Conservation (phyloP, 2,113 vertebrate species). For the Neotragus moschatus region DNA sequence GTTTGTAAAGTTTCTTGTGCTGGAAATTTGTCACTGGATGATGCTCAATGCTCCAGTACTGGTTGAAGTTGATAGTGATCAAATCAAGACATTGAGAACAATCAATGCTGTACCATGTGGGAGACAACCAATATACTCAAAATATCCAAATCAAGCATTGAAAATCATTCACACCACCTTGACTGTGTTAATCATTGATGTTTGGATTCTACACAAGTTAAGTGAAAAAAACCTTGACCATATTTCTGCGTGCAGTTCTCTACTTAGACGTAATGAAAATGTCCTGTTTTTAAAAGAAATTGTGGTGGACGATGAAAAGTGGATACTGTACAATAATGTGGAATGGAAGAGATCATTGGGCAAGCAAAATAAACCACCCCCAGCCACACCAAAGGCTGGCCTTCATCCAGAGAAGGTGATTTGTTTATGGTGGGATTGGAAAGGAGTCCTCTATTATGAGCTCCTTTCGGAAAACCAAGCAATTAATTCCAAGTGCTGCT, state of each 20-base stretch:
- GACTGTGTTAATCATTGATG: neutral
- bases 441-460: neutral
- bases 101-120: neutral
- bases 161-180: neutral
- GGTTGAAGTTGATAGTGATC: neutral
- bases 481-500: neutral
- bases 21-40: neutral
- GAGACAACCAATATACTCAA: neutral
- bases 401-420: neutral
- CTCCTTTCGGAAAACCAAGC: neutral
- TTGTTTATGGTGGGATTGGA: neutral
- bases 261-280: neutral
- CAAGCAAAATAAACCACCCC: neutral
- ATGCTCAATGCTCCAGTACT: neutral
- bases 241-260: neutral
- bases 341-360: neutral
- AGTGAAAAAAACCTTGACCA: neutral
- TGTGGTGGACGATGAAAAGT: neutral
- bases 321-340: neutral
- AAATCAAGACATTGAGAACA: neutral
- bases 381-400: neutral
- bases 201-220: neutral
- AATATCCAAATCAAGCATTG: neutral
- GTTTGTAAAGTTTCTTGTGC: neutral
- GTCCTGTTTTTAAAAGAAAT: neutral